Evolutionary conservation across 2,797 vertebrate genomes (phyloP).

Genomic region (Acanthopagrus latus): DNA sequence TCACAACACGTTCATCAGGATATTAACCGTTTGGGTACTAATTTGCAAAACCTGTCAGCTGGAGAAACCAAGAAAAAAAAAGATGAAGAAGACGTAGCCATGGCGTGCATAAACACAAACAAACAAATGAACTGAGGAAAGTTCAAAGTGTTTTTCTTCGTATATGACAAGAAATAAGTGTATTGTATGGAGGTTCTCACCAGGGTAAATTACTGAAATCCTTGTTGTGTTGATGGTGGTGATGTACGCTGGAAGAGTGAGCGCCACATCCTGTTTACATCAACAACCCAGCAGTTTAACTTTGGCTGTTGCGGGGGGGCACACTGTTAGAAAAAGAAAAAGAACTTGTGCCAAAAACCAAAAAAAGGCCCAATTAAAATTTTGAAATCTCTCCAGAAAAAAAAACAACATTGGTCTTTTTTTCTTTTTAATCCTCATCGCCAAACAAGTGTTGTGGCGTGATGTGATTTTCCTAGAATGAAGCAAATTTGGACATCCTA

Average conservation of each 20-base stretch:
- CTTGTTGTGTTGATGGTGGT: neutral
- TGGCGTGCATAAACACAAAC: neutral
- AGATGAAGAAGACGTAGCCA: neutral
- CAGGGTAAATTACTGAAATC: neutral
- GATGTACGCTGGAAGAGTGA: neutral
- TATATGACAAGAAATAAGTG: neutral
- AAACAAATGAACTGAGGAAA: neutral
- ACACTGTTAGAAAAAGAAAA: neutral
- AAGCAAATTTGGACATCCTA: too few species aligned
- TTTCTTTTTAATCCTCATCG: neutral
- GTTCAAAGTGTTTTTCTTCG: neutral
- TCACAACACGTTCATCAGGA: slow-evolving; percentile 12
- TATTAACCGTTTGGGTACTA: slow-evolving; percentile 7
- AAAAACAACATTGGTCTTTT: neutral
- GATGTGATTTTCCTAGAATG: neutral
- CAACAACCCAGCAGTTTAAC: neutral
- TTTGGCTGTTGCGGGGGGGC: neutral
- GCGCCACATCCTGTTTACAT: neutral
- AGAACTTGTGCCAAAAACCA: neutral
- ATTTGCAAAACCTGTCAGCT: neutral
- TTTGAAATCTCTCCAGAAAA: neutral
- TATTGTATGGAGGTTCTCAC: neutral
- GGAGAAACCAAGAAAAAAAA: neutral
- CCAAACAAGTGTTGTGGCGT: neutral
- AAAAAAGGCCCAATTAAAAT: neutral